Evolutionary conservation across 2,888 invertebrate genomes (phyloP).

Genomic region (Ditula angustiorana): DNA sequence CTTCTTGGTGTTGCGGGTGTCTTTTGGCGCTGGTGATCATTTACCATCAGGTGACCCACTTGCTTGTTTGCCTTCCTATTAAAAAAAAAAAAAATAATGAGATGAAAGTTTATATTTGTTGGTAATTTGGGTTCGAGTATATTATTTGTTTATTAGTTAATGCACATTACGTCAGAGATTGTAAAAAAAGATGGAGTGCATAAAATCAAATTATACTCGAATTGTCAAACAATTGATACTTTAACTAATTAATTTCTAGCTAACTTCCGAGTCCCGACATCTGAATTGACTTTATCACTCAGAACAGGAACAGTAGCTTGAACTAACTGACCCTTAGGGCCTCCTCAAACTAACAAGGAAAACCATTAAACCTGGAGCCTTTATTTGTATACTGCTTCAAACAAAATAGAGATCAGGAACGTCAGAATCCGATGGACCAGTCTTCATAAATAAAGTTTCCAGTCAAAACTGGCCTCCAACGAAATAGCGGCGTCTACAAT

Average conservation of each 20-base stretch:
- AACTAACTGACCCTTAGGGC: slow-evolving; percentile 25
- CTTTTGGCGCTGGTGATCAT: too few relatives aligned
- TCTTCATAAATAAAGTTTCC: neutral
- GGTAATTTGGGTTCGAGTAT: too few relatives aligned
- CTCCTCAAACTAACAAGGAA: neutral
- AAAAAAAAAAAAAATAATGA: too few relatives aligned
- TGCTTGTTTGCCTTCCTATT: too few relatives aligned
- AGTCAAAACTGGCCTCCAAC: neutral
- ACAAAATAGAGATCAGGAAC: neutral
- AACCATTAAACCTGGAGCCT: neutral
- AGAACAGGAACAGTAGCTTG: slow-evolving; percentile 5
- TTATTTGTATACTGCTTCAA: neutral
- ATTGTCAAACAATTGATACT: neutral
- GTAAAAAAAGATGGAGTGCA: too few relatives aligned
- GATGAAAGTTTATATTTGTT: too few relatives aligned
- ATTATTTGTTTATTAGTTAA: too few relatives aligned
- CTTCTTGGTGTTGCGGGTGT: too few relatives aligned
- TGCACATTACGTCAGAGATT: too few relatives aligned
- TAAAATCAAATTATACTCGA: too few relatives aligned
- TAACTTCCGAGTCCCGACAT: slow-evolving; percentile 2
- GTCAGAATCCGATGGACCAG: neutral
- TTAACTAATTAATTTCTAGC: neutral
- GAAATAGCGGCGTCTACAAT: too few relatives aligned
- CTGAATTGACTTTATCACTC: slow-evolving; percentile 9
- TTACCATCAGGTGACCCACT: too few relatives aligned